phyloP scores from a whole-genome alignment of 2,113 vertebrate genomes.

The Phalacrocorax pelagicus region DNA sequence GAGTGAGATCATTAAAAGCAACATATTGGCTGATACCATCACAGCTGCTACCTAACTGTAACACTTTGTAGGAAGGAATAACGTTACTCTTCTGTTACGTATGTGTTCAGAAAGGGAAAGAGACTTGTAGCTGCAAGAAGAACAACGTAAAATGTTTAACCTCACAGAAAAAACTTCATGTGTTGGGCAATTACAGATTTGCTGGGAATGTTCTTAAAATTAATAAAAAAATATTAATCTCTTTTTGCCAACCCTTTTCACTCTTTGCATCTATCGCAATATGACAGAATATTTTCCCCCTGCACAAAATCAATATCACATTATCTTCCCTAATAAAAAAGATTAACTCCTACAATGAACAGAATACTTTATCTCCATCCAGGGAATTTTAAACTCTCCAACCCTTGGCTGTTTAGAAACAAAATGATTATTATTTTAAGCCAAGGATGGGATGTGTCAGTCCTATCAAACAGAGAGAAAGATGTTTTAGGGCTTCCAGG shows the following conservation, averaged over 20 bases:
- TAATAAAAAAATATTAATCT: slow-evolving; percentile 2
- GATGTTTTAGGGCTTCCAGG: slow-evolving; percentile 12
- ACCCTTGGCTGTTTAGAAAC: slow-evolving; percentile 31
- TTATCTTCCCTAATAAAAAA: slow-evolving; percentile 41
- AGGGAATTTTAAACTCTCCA: slow-evolving; percentile 30
- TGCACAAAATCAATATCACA: slow-evolving; percentile 41
- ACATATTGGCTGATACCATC: slow-evolving; percentile 65
- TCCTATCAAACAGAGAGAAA: slow-evolving; percentile 30
- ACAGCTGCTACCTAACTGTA: slow-evolving; percentile 56
- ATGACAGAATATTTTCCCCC: neutral
- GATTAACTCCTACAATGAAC: slow-evolving; percentile 20
- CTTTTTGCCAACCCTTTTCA: neutral
- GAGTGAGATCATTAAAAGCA: slow-evolving; percentile 70
- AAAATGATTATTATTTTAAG: slow-evolving; percentile 31
- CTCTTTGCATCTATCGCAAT: neutral
- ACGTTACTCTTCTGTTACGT: slow-evolving; percentile 31
- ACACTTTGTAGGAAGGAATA: slow-evolving; percentile 47
- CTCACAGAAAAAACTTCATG: neutral
- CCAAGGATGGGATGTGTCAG: neutral
- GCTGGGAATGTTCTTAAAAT: neutral
- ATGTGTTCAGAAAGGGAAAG: neutral
- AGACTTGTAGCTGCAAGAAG: neutral
- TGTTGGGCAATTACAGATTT: slow-evolving; percentile 13
- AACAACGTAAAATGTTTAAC: slow-evolving; percentile 28
- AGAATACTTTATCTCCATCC: slow-evolving; percentile 40